Conservation (phyloP, 1,140 invertebrate species). For the Coenobita brevimanus region DNA sequence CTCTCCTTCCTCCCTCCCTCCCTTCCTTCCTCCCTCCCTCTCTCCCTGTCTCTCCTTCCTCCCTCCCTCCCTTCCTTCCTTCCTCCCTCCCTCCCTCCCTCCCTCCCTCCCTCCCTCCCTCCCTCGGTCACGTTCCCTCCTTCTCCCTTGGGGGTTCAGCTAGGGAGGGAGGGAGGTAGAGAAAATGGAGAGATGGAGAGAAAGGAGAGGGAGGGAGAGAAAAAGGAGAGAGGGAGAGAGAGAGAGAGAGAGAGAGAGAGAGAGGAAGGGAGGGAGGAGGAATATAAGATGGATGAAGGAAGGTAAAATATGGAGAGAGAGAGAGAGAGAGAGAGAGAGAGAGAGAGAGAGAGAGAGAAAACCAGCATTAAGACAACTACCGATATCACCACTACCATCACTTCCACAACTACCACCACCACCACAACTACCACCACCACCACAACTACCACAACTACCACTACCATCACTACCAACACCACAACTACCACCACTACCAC, state of each 20-base stretch:
- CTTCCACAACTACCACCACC: too few relatives aligned
- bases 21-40: too few relatives aligned
- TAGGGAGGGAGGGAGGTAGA: neutral
- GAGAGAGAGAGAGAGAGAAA: neutral
- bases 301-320: neutral
- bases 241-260: neutral
- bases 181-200: neutral
- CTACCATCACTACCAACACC: too few relatives aligned
- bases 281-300: too few relatives aligned
- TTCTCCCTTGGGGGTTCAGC: neutral
- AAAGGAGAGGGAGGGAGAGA: neutral
- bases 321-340: conserved; percentile 10
- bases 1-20: neutral
- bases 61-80: neutral
- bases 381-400: too few relatives aligned
- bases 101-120: neutral
- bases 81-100: neutral
- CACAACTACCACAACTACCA: too few relatives aligned
- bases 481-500: too few relatives aligned
- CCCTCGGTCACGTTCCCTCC: neutral
- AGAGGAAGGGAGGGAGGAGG: neutral
- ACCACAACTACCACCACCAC: too few relatives aligned
- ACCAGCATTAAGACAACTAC: too few relatives aligned
- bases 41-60: too few relatives aligned
- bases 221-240: neutral